Evolutionary conservation across 2,113 vertebrate species (phyloP), one percentile per base, ranked within the genome.

Genomic region (Prolemur simus): DNA sequence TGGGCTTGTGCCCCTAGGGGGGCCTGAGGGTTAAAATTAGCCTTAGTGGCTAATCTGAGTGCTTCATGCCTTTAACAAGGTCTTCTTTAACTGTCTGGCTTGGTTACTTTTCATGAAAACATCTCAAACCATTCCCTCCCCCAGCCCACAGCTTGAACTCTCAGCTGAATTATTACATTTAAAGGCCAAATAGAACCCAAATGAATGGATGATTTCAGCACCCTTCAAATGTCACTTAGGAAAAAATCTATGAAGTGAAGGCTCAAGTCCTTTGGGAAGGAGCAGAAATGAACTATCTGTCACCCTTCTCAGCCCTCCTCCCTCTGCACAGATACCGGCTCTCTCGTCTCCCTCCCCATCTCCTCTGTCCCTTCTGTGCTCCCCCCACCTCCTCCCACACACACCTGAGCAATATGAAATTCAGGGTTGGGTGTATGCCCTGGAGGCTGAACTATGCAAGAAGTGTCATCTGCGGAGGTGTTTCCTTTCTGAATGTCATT

Each of bases 401-500:
- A 39, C 49, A 64, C 82, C 74, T 63, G 96, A 95, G 76, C 83
- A 58, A 21, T 56, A 54, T 58, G 95, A 88, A 80, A 92, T 90
- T 96, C 95, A 68, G 54, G 64, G 85, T 92, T 39, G 34, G 73
- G 91, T 89, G 54, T 94, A 68, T 96, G 90, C 96, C 97, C 92
- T 12, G 47, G 91, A 95, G 97, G 96, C 97, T 95, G 89, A 95
- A 82, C 97, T 96, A 60, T 92, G 92, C 83, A 49, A 88, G 87
- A 77, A 76, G 95, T 95, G 92, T 97, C 97, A 96, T 91, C 85
- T 0, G 3, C 2, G 3, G 93, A 96, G 97, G 60, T 95, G 96
- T 96, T 97, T 95, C 87, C 94, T 97, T 97, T 96, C n/a, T 4
- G 95, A 93, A 96, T 97, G 97, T 97, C 97, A 97, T 96, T 96